Conservation (phyloP, 2,797 vertebrate genomes). For the Hoplostethus mediterraneus region DNA sequence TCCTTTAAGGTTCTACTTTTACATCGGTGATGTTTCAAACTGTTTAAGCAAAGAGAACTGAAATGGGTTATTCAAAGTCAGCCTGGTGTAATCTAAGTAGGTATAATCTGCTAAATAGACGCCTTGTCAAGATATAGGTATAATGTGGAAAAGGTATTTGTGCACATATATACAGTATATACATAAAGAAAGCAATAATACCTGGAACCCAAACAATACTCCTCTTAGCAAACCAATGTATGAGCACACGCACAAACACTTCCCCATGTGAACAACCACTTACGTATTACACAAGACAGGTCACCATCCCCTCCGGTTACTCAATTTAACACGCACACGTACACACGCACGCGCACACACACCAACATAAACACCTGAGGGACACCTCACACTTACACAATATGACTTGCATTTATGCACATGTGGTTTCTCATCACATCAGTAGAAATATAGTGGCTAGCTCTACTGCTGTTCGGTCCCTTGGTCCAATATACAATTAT, state of each 20-base stretch:
- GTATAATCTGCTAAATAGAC: too few species aligned
- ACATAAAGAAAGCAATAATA: too few species aligned
- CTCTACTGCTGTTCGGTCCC: slow-evolving; percentile 35
- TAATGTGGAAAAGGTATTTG: too few species aligned
- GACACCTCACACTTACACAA: neutral
- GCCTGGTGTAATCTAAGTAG: too few species aligned
- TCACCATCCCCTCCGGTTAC: neutral
- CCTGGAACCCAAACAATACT: too few species aligned
- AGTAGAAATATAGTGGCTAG: slow-evolving; percentile 42
- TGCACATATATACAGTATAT: too few species aligned
- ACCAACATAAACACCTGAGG: neutral
- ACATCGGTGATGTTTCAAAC: slow-evolving; percentile 3
- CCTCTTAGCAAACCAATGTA: too few species aligned
- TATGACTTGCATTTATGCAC: neutral
- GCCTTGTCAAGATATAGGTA: too few species aligned
- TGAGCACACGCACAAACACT: neutral
- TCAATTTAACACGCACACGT: neutral
- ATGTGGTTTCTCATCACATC: slow-evolving; percentile 16
- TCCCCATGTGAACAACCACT: neutral
- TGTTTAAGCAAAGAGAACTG: neutral
- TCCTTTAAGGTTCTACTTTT: slow-evolving; percentile 21
- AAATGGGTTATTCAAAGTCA: too few species aligned
- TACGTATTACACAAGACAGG: neutral
- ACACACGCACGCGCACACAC: slow-evolving; percentile 1
- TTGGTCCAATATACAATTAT: slow-evolving; percentile 19